Evolutionary conservation across 2,113 vertebrate species (phyloP).

Genomic region (Astatoreochromis straeleni): DNA sequence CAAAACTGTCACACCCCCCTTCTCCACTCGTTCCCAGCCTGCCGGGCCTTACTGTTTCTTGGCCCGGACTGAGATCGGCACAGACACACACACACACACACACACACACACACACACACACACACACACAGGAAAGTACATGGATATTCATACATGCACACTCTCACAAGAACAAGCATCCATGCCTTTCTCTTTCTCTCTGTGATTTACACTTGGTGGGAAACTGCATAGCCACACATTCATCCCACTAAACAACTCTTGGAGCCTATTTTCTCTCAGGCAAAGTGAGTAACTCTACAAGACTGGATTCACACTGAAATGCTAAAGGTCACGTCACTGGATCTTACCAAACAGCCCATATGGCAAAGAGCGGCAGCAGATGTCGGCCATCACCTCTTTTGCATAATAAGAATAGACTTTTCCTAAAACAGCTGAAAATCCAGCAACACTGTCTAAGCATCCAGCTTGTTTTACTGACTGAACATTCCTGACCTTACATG

Average conservation of each 20-base stretch:
- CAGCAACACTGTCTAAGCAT: neutral
- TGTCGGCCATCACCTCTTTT: neutral
- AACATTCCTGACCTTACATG: neutral
- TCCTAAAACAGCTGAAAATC: neutral
- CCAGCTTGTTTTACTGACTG: neutral
- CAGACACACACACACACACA: neutral
- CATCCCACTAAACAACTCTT: conserved; percentile 1
- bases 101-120: neutral
- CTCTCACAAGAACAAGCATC: neutral
- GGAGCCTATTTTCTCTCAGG: neutral
- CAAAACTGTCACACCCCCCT: conserved; percentile 41
- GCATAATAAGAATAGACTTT: neutral
- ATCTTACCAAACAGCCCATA: neutral
- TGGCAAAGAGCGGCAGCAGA: neutral
- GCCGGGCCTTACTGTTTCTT: conserved; percentile 16
- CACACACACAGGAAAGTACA: neutral
- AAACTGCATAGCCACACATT: neutral
- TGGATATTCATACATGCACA: neutral
- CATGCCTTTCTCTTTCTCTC: neutral
- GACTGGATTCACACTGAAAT: conserved; percentile 11
- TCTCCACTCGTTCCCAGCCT: neutral
- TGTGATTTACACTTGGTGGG: conserved; percentile 37
- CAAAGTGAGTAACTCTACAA: conserved; percentile 18
- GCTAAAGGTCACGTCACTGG: conserved; percentile 22
- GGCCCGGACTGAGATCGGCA: neutral